Conservation (phyloP, 2,888 invertebrate species). For the Sinelater perroti region DNA sequence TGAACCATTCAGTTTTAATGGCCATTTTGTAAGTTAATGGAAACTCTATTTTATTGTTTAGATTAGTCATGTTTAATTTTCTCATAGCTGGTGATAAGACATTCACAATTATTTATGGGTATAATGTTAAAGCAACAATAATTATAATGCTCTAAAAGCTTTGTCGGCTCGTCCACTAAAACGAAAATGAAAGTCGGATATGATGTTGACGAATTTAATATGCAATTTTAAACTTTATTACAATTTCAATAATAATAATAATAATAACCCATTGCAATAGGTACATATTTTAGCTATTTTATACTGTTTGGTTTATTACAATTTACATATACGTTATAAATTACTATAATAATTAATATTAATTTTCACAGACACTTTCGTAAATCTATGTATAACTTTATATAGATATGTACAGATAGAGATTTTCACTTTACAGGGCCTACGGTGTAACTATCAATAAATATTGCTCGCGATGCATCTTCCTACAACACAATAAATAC, state of each 20-base stretch:
- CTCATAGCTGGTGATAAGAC: no score
- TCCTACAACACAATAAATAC: slow-evolving; percentile 45
- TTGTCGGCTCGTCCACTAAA: no score
- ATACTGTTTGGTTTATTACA: slow-evolving; percentile 31
- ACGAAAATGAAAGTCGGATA: background rate
- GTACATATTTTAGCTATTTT: slow-evolving; percentile 32
- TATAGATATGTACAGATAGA: slow-evolving; percentile 37
- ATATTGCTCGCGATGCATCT: slow-evolving; percentile 48
- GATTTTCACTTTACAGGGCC: slow-evolving; percentile 46
- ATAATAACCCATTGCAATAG: slow-evolving; percentile 32
- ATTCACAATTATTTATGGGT: no score
- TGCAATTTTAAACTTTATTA: slow-evolving; percentile 33
- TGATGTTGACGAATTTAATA: slow-evolving; percentile 15
- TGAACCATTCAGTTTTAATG: no score
- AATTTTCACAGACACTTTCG: slow-evolving; percentile 39
- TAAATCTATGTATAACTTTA: slow-evolving; percentile 31
- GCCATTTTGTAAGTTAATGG: no score
- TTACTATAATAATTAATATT: slow-evolving; percentile 35
- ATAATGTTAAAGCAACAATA: no score
- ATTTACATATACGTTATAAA: slow-evolving; percentile 36
- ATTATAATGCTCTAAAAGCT: no score
- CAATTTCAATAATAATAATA: slow-evolving; percentile 33
- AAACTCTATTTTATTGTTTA: no score
- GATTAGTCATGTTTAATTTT: no score
- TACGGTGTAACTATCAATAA: slow-evolving; percentile 48